Percentiles rank a stretch among this genome's conserved stretches.
Evolutionary conservation across 2,888 invertebrate species (phyloP).

Genomic region (Nemoura dubitans): DNA sequence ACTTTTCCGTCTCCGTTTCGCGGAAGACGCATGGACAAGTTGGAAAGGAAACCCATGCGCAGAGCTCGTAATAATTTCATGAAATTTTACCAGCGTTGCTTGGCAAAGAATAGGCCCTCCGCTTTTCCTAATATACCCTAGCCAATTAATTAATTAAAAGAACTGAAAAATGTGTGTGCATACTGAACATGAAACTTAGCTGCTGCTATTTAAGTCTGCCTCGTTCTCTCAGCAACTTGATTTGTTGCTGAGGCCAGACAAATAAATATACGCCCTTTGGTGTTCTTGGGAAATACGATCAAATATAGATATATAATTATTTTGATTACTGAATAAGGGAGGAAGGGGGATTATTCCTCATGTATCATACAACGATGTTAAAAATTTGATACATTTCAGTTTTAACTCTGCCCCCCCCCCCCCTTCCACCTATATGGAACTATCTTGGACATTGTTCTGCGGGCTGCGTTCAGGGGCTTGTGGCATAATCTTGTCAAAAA

Average conservation of each 20-base stretch:
- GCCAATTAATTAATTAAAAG: conserved; percentile 51
- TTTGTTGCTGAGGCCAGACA: background rate
- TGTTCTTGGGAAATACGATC: background rate
- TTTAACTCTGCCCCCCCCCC: no score
- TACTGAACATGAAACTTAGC: conserved; percentile 46
- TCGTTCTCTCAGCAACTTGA: background rate
- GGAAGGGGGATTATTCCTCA: no score
- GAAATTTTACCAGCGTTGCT: conserved; percentile 49
- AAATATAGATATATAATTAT: no score
- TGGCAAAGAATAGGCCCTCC: conserved; percentile 47
- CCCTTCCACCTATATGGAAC: no score
- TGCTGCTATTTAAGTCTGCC: background rate
- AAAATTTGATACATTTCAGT: no score
- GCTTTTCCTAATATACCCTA: conserved; percentile 49
- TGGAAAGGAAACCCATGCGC: conserved; percentile 44
- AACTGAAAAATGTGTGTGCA: conserved; percentile 50
- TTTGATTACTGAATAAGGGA: no score
- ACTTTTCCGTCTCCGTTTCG: conserved; percentile 34
- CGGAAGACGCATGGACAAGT: conserved; percentile 46
- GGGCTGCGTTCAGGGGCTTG: no score
- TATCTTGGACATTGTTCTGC: no score
- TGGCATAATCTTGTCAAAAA: no score
- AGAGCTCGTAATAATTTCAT: conserved; percentile 49
- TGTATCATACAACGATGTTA: no score
- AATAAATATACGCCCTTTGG: conserved; percentile 17